Conservation (phyloP, 2,888 invertebrate genomes). For the Copidosoma aretas region DNA sequence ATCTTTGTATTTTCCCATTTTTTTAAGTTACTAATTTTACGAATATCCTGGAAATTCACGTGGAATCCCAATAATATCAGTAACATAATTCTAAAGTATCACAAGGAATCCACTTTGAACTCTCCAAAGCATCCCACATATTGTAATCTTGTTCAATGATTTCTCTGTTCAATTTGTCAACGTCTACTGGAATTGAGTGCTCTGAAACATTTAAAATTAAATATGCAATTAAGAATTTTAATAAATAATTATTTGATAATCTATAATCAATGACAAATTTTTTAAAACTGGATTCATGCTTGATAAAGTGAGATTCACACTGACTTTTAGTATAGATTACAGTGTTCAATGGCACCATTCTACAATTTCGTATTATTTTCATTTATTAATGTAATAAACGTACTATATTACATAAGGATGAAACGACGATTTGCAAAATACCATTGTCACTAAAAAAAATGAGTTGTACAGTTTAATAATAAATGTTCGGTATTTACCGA, state of each 20-base stretch:
- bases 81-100: constrained; percentile 74
- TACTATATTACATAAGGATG: constrained; percentile 32
- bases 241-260: background rate
- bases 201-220: constrained; percentile 64
- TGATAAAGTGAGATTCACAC: constrained; percentile 1
- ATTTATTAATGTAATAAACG: constrained; percentile 29
- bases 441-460: constrained; percentile 26
- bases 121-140: constrained; percentile 82
- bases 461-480: constrained; percentile 40
- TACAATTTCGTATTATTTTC: constrained; percentile 34
- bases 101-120: constrained; percentile 83
- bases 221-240: constrained; percentile 17
- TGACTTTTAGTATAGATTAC: constrained; percentile 17
- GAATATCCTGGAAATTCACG: constrained; percentile 22
- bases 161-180: constrained; percentile 80
- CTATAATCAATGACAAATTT: background rate
- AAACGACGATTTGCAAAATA: constrained; percentile 32
- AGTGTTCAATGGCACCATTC: constrained; percentile 30
- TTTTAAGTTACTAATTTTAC: constrained; percentile 9
- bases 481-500: constrained; percentile 65
- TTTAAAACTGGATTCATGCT: constrained; percentile 29
- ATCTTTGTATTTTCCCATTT: constrained; percentile 6
- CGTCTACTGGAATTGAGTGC: constrained; percentile 76
- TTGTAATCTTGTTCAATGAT: constrained; percentile 77
- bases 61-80: constrained; percentile 42